These are phyloP conservation scores for Pseudopleuronectes americanus DNA, from an alignment of 2,797 vertebrate genomes.

Conservation along the genomic window DNA sequence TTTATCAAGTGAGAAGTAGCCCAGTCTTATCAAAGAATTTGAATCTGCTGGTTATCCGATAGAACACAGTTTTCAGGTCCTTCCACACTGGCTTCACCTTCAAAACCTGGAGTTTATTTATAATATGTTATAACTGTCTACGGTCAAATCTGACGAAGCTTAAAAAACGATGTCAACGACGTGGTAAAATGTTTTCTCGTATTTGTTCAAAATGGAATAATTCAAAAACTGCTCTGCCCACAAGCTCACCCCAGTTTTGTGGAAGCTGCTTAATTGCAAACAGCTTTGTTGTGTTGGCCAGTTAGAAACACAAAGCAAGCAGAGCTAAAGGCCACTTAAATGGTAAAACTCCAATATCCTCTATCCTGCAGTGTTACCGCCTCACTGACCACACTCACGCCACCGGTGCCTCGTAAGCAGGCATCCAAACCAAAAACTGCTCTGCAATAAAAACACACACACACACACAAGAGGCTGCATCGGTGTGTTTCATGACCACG, in stretches of 20 bases:
- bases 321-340: background rate
- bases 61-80: too few relatives aligned
- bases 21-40: too few relatives aligned
- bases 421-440: background rate
- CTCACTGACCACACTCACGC: constrained; percentile 3
- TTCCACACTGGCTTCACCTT: too few relatives aligned
- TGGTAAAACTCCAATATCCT: background rate
- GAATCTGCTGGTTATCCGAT: too few relatives aligned
- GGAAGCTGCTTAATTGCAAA: background rate
- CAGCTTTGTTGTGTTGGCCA: background rate
- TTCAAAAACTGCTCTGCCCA: background rate
- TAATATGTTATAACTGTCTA: too few relatives aligned
- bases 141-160: background rate
- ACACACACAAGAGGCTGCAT: background rate
- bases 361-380: constrained; percentile 5
- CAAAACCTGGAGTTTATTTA: too few relatives aligned
- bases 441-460: background rate
- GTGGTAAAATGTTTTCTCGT: background rate
- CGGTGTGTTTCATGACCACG: background rate
- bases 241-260: background rate
- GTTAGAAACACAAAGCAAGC: constrained; percentile 17
- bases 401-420: constrained; percentile 1
- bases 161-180: background rate
- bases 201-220: background rate
- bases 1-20: too few relatives aligned